Evolutionary conservation across 2,797 vertebrate genomes (phyloP), one percentile per base, ranked within the genome.

Genomic region (Etheostoma perlongum): DNA sequence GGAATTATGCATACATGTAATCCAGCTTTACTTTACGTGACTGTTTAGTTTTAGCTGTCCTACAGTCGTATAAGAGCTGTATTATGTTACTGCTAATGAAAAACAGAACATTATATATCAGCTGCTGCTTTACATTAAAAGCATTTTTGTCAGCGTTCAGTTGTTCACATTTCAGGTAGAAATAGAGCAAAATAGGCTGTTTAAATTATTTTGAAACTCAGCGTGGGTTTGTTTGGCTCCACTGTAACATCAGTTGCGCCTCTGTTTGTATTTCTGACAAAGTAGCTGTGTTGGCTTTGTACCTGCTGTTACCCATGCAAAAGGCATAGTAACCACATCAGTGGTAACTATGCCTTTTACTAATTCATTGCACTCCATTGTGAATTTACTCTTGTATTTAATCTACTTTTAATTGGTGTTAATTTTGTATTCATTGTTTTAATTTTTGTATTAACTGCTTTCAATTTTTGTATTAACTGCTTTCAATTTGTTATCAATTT

Each of bases 161-260:
- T n/a, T 61, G 36, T 52, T 5, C 62, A 53, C 23, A 53, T 61
- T 42, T 62, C 25, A 54, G 36, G 1, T 3, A 44, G 36, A 21
- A 36, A 47, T 40, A 16, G 11, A 27, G 54, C 25, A 14, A 59
- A 8, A 70, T 3, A 40, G 7, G 44, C 9, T 21, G 18, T 6
- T 30, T 8, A 8, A 2, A 18, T 18, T 30, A 30, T 8, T 27
- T 23, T 12, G 1, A 11, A 2, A 46, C 5, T 54, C 36, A 40
- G 36, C 2, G 3, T 33, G 30, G 42, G 7, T 25, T 44, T 64
- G 46, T 51, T 74, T 67, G 64, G 36, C 72, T 74, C 7, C 18
- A 58, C 30, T 65, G n/a, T 60, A 23, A 23, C 19, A 51, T 9
- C 15, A 23, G 49, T 18, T 52, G 14, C 30, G 8, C 10, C 3